A percentile compares a stretch with the other conserved stretches of the same genome.
Evolutionary conservation across 2,888 invertebrate species (phyloP).

Genomic region (Sarcophaga variegata): DNA sequence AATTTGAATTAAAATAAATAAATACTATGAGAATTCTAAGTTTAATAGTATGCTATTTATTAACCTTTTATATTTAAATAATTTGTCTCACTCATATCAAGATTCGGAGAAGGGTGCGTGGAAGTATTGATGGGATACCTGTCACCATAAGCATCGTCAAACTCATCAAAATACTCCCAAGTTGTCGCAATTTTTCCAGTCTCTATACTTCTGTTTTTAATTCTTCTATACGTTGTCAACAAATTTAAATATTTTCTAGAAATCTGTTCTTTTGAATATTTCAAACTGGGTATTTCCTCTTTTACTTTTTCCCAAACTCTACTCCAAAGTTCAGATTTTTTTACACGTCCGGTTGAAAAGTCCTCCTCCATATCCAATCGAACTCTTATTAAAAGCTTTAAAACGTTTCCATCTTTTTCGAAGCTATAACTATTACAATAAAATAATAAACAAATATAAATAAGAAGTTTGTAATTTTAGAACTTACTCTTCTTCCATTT

Average conservation of each 20-base stretch:
- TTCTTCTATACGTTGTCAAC: slow-evolving; percentile 50
- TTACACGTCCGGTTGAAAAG: slow-evolving; percentile 22
- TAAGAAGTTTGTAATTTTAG: too few species aligned
- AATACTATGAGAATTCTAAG: too few species aligned
- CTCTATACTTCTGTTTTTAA: slow-evolving; percentile 52
- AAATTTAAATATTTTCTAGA: slow-evolving; percentile 50
- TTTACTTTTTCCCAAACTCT: slow-evolving; percentile 47
- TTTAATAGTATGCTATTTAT: too few species aligned
- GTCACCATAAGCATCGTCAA: slow-evolving; percentile 54
- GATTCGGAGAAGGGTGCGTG: neutral
- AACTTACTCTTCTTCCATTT: too few species aligned
- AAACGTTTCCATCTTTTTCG: too few species aligned
- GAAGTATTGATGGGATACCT: slow-evolving; percentile 55
- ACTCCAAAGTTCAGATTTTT: slow-evolving; percentile 58
- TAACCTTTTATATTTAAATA: too few species aligned
- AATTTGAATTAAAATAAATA: too few species aligned
- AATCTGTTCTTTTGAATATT: slow-evolving; percentile 26
- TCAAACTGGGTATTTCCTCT: slow-evolving; percentile 9
- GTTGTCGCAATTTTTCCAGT: slow-evolving; percentile 45
- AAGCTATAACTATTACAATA: too few species aligned
- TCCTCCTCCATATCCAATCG: neutral
- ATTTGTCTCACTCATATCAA: too few species aligned
- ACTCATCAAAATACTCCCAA: slow-evolving; percentile 48
- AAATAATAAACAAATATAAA: too few species aligned
- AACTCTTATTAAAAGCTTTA: too few species aligned